These are phyloP conservation scores for Pterocles gutturalis DNA, from an alignment of 2,113 vertebrate genomes.

Conservation along the genomic window DNA sequence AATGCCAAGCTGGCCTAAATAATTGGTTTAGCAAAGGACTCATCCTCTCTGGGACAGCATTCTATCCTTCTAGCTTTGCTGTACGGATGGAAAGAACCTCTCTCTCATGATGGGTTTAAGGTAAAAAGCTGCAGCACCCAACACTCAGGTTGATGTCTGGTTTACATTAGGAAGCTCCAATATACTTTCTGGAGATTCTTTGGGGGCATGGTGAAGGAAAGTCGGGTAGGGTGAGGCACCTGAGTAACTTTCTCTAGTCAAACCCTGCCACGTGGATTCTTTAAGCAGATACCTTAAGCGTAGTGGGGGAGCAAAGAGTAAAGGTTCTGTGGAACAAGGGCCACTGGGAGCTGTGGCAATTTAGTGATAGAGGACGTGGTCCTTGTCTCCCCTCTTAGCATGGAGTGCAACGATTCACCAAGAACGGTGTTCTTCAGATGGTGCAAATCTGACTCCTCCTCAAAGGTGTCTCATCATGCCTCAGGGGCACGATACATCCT, in stretches of 20 bases:
- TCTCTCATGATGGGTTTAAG: neutral
- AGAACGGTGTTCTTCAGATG: neutral
- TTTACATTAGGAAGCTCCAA: neutral
- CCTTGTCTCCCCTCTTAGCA: neutral
- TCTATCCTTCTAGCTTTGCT: neutral
- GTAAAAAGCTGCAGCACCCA: neutral
- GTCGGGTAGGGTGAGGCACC: neutral
- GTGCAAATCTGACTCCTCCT: neutral
- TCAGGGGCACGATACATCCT: neutral
- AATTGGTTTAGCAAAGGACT: neutral
- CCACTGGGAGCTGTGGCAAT: neutral
- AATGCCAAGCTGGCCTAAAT: neutral
- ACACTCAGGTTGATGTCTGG: rapidly evolving
- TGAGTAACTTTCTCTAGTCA: neutral
- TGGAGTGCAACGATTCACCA: neutral
- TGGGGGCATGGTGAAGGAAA: neutral
- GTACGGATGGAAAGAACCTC: neutral
- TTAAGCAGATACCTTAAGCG: neutral
- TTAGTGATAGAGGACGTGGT: rapidly evolving
- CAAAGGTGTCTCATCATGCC: neutral
- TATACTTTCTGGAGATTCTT: neutral
- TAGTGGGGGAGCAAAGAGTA: neutral
- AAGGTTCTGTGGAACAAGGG: neutral
- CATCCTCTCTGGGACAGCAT: neutral
- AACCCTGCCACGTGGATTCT: neutral